These are phyloP conservation scores for Dynastes tityus DNA, from an alignment of 2,888 invertebrate species.

Conservation along the genomic window DNA sequence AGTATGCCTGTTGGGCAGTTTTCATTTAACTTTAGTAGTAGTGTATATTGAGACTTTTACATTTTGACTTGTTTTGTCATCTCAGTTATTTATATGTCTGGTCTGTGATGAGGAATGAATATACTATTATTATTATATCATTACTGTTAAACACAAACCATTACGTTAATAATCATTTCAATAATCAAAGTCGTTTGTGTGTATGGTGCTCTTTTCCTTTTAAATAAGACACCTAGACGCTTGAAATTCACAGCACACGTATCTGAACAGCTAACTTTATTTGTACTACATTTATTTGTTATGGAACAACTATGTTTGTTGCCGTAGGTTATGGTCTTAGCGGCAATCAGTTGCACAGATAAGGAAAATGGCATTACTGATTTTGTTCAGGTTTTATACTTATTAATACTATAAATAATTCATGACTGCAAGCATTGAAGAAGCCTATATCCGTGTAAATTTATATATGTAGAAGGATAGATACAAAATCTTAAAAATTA, in stretches of 20 bases:
- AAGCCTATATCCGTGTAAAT: too few relatives aligned
- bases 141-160: too few relatives aligned
- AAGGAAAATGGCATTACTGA: not conserved
- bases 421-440: not conserved
- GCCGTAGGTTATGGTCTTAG: constrained; percentile 3
- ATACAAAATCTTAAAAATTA: too few relatives aligned
- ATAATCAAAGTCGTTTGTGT: not conserved
- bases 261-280: not conserved
- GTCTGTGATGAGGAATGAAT: too few relatives aligned
- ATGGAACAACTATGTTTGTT: not conserved
- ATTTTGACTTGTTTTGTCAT: too few relatives aligned
- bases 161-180: not conserved
- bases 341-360: not conserved
- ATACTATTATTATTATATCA: too few relatives aligned
- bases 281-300: constrained; percentile 3
- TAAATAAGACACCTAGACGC: not conserved
- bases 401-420: not conserved
- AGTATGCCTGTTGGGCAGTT: too few relatives aligned
- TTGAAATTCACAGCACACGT: constrained; percentile 2
- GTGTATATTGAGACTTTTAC: too few relatives aligned
- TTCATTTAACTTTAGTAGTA: too few relatives aligned
- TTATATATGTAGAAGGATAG: too few relatives aligned
- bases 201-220: not conserved
- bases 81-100: too few relatives aligned
- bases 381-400: not conserved